Percentiles rank a stretch among this genome's conserved stretches.
Conservation (phyloP, 2,113 vertebrate genomes). For the Eptesicus fuscus region DNA sequence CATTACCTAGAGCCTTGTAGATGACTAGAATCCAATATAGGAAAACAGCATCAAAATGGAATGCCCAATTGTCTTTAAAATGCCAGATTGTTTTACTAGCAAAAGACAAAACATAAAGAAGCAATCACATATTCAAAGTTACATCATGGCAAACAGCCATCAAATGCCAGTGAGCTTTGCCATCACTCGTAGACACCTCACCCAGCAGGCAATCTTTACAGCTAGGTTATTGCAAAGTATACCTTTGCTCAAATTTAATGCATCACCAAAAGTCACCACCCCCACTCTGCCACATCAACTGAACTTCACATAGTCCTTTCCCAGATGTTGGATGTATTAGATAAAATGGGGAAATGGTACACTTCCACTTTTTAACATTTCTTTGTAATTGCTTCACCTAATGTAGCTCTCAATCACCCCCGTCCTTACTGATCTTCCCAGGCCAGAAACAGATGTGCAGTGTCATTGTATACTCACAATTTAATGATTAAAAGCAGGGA, state of each 20-base stretch:
- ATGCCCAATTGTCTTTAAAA: slow-evolving; percentile 36
- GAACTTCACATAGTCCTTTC: not conserved
- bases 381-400: slow-evolving; percentile 72
- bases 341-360: slow-evolving; percentile 56
- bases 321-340: slow-evolving; percentile 52
- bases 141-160: not conserved
- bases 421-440: slow-evolving; percentile 59
- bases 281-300: not conserved
- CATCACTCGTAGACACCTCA: slow-evolving; percentile 31
- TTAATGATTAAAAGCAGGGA: slow-evolving; percentile 68
- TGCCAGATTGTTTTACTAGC: not conserved
- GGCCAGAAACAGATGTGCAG: slow-evolving; percentile 71
- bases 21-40: slow-evolving; percentile 21
- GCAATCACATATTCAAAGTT: slow-evolving; percentile 25
- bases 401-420: slow-evolving; percentile 60
- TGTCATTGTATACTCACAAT: slow-evolving; percentile 54
- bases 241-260: slow-evolving; percentile 37
- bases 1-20: slow-evolving; percentile 1
- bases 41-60: not conserved
- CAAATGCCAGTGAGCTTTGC: slow-evolving; percentile 14
- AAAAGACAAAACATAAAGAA: slow-evolving; percentile 39
- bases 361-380: slow-evolving; percentile 70
- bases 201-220: not conserved
- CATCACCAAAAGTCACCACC: not conserved
- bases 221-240: not conserved